A percentile compares a stretch with the other conserved stretches of the same genome.
phyloP scores from a whole-genome alignment of 2,797 vertebrate species.

The Siniperca scherzeri region DNA sequence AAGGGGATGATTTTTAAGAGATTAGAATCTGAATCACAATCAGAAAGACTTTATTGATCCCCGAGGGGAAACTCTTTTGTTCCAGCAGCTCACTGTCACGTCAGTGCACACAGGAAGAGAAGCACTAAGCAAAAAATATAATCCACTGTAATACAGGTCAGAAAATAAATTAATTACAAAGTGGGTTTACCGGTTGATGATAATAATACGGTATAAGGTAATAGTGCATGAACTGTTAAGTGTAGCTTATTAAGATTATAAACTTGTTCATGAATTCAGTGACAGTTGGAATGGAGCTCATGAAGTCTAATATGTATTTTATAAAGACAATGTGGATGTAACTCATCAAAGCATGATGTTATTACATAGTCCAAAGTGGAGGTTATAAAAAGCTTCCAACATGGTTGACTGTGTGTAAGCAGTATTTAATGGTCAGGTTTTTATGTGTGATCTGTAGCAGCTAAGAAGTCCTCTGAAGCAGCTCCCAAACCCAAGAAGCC shows the following conservation, averaged over 20 bases:
- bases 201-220: too few relatives aligned
- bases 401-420: neutral
- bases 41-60: too few relatives aligned
- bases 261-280: neutral
- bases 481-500: conserved; percentile 91
- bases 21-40: too few relatives aligned
- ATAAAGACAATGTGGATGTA: neutral
- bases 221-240: too few relatives aligned
- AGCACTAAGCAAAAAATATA: too few relatives aligned
- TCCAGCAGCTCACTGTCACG: too few relatives aligned
- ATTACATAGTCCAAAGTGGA: neutral
- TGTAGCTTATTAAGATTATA: too few relatives aligned
- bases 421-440: neutral
- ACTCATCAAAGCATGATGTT: neutral
- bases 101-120: too few relatives aligned
- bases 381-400: neutral
- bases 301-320: neutral
- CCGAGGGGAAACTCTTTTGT: too few relatives aligned
- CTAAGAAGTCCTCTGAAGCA: conserved; percentile 88
- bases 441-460: conserved; percentile 68
- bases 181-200: too few relatives aligned
- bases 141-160: too few relatives aligned
- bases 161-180: too few relatives aligned
- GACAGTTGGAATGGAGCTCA: neutral
- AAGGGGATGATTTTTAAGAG: neutral